Evolutionary conservation across 2,113 vertebrate genomes (phyloP), one percentile per base, ranked within the genome.

Genomic region (Athene cunicularia): DNA sequence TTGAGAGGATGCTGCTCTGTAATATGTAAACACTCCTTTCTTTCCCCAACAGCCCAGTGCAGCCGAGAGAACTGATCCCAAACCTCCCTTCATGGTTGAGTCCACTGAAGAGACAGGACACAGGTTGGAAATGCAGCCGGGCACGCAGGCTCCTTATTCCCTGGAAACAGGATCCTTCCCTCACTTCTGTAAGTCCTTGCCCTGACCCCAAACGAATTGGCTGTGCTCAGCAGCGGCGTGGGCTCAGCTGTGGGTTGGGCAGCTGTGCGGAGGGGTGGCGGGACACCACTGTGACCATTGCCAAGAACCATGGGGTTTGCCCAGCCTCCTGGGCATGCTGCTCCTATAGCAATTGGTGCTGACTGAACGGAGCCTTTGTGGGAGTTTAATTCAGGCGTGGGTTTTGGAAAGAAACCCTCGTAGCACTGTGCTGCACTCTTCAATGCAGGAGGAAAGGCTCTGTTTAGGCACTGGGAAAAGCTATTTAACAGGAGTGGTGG

Each of bases 151-250:
- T 91, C 86, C 93, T 16, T 92, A 91, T 39, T 37, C 94, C 84
- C 74, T 92, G 90, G 93, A 91, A 71, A 80, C 2, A 1, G 92
- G 94, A 90, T 74, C 92, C 70, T 97, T 97, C 68, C 91, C 96
- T 64, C 88, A 67, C 50, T 97, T 96, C 95, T 96, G 96, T 97
- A 97, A 97, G 96, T 97, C 15, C 74, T 56, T 37, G 26, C 43
- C 55, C 53, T 62, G 66, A 58, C 4, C 41, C 30, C 1, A 8
- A 1, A 5, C 1, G 3, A 39, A 17, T 12, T 1, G 3, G 22
- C 47, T 14, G 26, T 23, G 62, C 74, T 43, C 26, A n/a, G 49
- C 62, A 39, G 47, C 43, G 41, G 23, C 2, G 3, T 0, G 7
- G 77, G 66, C 70, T 90, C 60, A 4, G 52, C 75, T 64, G 30